Base-by-base conservation (phyloP, 2,113 vertebrate genomes). In the Rhinolophus ferrumequinum region DNA sequence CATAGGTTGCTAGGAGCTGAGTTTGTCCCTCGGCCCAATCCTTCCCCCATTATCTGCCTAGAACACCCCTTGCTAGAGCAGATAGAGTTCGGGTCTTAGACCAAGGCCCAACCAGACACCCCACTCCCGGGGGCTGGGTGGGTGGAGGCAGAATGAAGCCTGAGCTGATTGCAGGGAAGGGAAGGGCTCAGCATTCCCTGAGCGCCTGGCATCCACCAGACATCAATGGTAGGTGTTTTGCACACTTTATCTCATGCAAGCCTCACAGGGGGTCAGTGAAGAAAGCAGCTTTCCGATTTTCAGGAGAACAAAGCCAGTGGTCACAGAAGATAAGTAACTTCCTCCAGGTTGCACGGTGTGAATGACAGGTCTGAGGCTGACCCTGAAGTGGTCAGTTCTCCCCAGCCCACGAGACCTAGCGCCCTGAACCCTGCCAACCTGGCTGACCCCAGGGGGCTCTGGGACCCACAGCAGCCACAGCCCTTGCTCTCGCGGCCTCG, bases 161-260 rank as follows among this genome's bases (percentile, higher is more conserved):
- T 1, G 16, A 52, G 83, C 41, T 11, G 70, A 72, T 1, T 7
- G 22, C 67, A 24, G 28, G 67, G 19, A 73, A 83, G 70, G 67
- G 66, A n/a, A 26, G 56, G 66, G 18, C 54, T 0, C 2, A 28
- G 24, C 22, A 14, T 18, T 52, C 56, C 84, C 66, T 6, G 41
- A 81, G 44, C 0, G 0, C 24, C 77, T 47, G 6, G 1, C 16
- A 66, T 35, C 54, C 75, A 41, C 3, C 13, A 66, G 81, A 26
- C 1, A 0, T 2, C 41, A 38, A 14, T 0, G 1, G 76, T 19
- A 4, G 16, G 38, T 91, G 58, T 41, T 79, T 50, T 38, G 26
- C 35, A 3, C 41, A 24, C 11, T 75, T 80, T 44, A 24, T 19
- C 5, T 84, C 26, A 56, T 1, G 0, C 8, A 56, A 18, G 33